Evolutionary conservation across 2,888 invertebrate species (phyloP).

Genomic region (Pseudococcus jackbeardsleyi): DNA sequence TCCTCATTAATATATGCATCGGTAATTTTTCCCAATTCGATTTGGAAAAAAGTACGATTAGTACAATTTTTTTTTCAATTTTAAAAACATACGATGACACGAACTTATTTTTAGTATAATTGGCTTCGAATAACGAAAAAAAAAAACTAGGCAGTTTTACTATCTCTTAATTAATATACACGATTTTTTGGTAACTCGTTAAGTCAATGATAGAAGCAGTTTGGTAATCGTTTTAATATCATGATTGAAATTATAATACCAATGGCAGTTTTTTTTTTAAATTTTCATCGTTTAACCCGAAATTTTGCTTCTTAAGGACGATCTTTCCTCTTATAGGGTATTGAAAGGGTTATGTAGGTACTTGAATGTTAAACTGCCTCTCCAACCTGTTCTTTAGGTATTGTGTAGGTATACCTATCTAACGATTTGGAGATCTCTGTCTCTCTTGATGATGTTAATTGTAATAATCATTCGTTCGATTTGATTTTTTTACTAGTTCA

Average conservation of each 20-base stretch:
- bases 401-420: neutral
- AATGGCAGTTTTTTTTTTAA: constrained; percentile 18
- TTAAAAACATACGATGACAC: constrained; percentile 45
- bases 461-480: too few species aligned
- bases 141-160: constrained; percentile 55
- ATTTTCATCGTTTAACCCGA: neutral
- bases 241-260: constrained; percentile 25
- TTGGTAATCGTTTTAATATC: constrained; percentile 17
- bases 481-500: neutral
- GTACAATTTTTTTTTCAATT: neutral
- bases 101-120: constrained; percentile 52
- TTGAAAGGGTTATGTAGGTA: neutral
- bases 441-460: too few species aligned
- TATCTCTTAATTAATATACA: constrained; percentile 38
- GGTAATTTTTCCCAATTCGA: neutral
- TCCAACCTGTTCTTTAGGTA: too few species aligned
- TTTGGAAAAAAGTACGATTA: neutral
- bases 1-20: constrained; percentile 4
- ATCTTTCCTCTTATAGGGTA: neutral
- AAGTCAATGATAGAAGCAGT: constrained; percentile 37
- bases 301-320: neutral
- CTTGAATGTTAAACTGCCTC: neutral
- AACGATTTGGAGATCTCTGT: too few species aligned
- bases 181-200: constrained; percentile 47
- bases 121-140: constrained; percentile 52